Conservation (phyloP, 2,888 invertebrate species). For the Scaptomyza flava region DNA sequence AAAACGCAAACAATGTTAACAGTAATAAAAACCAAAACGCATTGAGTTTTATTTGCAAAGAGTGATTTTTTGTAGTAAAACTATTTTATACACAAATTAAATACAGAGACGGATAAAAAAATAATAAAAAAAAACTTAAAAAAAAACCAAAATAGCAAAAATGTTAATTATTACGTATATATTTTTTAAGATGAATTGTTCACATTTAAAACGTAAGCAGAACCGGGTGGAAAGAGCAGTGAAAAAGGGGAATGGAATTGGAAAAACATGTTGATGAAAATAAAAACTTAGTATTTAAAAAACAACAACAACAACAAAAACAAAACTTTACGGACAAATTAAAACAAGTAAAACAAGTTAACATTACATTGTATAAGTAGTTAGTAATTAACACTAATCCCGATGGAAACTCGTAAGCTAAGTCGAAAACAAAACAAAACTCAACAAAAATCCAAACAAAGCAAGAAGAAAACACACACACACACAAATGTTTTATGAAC, state of each 20-base stretch:
- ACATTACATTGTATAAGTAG: constrained; percentile 84
- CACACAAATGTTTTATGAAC: constrained; percentile 53
- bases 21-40: constrained; percentile 56
- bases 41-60: constrained; percentile 79
- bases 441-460: constrained; percentile 7
- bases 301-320: constrained; percentile 44
- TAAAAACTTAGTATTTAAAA: constrained; percentile 55
- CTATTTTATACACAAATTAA: constrained; percentile 75
- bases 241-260: constrained; percentile 1
- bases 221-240: constrained; percentile 18
- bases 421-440: constrained; percentile 23
- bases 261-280: constrained; percentile 24
- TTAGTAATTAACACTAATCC: constrained; percentile 82
- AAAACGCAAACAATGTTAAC: constrained; percentile 66
- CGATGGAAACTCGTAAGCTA: constrained; percentile 42
- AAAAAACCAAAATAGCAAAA: constrained; percentile 55
- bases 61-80: constrained; percentile 80
- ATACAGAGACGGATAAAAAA: constrained; percentile 23
- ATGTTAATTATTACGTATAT: constrained; percentile 81
- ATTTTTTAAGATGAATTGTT: constrained; percentile 81
- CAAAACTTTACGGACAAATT: constrained; percentile 81
- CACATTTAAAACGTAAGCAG: constrained; percentile 58
- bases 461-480: constrained; percentile 1
- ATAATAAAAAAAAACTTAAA: constrained; percentile 27
- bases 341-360: constrained; percentile 83